Evolutionary conservation across 2,113 vertebrate genomes (phyloP).

Genomic region (Peromyscus polionotus): DNA sequence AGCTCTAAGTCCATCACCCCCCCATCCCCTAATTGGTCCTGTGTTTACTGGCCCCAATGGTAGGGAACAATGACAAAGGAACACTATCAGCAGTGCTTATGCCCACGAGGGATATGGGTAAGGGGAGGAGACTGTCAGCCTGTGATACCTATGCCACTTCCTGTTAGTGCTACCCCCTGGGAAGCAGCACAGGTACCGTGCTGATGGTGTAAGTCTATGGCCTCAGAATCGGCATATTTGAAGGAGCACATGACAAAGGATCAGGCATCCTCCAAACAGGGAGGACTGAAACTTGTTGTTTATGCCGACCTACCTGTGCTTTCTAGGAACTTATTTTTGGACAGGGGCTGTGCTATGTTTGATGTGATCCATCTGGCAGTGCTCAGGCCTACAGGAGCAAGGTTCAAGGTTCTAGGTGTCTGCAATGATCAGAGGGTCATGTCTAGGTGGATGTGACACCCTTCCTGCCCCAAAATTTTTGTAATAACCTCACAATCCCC

Average conservation of each 20-base stretch:
- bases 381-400: not conserved
- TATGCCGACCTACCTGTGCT: too few species aligned
- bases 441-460: too few species aligned
- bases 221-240: not conserved
- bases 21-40: too few species aligned
- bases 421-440: not conserved
- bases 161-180: not conserved
- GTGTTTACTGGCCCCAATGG: not conserved
- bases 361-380: not conserved
- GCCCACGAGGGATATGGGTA: not conserved
- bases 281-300: not conserved
- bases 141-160: not conserved
- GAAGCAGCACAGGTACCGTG: not conserved
- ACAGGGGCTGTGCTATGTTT: not conserved
- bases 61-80: not conserved
- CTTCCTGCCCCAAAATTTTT: not conserved
- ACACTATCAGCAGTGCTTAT: not conserved
- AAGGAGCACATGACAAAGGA: not conserved
- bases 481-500: not conserved
- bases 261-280: not conserved
- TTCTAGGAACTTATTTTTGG: not conserved
- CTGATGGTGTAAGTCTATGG: not conserved
- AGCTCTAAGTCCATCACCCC: not conserved
- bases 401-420: too few species aligned
- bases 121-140: not conserved